Evolutionary conservation across 2,888 invertebrate genomes (phyloP), one percentile per base, ranked within the genome.

Genomic region (Rhabditoides inermis): DNA sequence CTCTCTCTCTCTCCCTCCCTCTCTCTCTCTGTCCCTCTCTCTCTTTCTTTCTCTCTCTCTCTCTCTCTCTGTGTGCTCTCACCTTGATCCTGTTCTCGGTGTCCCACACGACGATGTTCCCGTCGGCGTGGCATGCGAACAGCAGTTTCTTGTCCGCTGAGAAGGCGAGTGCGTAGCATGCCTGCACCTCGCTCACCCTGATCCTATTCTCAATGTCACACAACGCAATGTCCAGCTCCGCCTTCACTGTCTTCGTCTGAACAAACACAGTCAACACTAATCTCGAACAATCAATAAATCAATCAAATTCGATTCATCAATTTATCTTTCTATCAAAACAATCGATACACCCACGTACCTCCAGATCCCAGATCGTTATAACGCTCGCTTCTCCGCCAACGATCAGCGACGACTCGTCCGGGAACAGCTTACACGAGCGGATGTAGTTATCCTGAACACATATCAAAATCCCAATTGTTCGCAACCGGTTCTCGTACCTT

Each of bases 41-140:
- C n/a, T n/a, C n/a, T n/a, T n/a, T n/a, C n/a, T n/a, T n/a, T n/a
- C n/a, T n/a, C n/a, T n/a, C n/a, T n/a, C n/a, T n/a, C n/a, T n/a
- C n/a, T n/a, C n/a, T n/a, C n/a, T n/a, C n/a, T n/a, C n/a, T n/a
- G n/a, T n/a, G n/a, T n/a, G n/a, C n/a, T n/a, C n/a, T n/a, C n/a
- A n/a, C n/a, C n/a, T n/a, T n/a, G n/a, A n/a, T n/a, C n/a, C n/a
- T n/a, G n/a, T n/a, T n/a, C n/a, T n/a, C n/a, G n/a, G n/a, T n/a
- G n/a, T 65, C 65, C 48, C 60, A 65, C 22, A 65, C 62, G 32
- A 61, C 39, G 32, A 65, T 58, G 35, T 65, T 89, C 40, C 92
- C 92, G 79, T 94, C 92, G 47, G 90, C 89, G 80, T 92, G 92
- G 80, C 92, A 94, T 76, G 90, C 90, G 82, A 91, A 94, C 83